These are phyloP conservation scores for Neuroterus valhalla DNA, from an alignment of 1,140 invertebrate species.

Conservation along the genomic window DNA sequence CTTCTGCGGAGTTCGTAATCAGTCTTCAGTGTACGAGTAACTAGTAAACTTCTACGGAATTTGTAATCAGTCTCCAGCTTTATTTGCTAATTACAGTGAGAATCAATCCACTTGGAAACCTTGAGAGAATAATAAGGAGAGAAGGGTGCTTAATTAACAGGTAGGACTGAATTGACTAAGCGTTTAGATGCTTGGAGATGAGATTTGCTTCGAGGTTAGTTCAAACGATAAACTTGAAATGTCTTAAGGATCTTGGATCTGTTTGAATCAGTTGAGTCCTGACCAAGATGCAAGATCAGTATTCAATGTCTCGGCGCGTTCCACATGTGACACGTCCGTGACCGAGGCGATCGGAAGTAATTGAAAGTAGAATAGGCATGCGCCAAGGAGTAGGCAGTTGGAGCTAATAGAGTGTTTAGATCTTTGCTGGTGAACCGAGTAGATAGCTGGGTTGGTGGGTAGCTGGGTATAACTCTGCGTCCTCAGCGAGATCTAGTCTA, in stretches of 20 bases:
- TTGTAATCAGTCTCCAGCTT: too few species aligned
- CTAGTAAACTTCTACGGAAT: too few species aligned
- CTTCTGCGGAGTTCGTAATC: too few species aligned
- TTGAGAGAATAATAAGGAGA: neutral
- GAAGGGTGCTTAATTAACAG: neutral
- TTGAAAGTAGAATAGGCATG: conserved; percentile 57
- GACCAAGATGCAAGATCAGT: neutral
- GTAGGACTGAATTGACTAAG: too few species aligned
- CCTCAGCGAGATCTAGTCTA: conserved; percentile 49
- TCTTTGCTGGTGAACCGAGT: conserved; percentile 25
- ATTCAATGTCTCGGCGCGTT: conserved; percentile 39
- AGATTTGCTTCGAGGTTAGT: neutral
- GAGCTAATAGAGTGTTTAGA: conserved; percentile 32
- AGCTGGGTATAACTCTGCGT: conserved; percentile 43
- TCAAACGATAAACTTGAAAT: conserved; percentile 20
- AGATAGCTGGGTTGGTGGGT: conserved; percentile 24
- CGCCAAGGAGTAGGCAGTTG: conserved; percentile 45
- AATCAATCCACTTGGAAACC: neutral
- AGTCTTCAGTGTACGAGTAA: too few species aligned
- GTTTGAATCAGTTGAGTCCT: neutral
- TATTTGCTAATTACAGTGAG: too few species aligned
- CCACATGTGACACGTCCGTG: conserved; percentile 59
- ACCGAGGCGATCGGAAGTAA: conserved; percentile 54
- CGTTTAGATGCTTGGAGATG: neutral
- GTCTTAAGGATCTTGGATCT: neutral